A percentile compares a stretch with the other conserved stretches of the same genome.
These are phyloP conservation scores for Drosophila ezoana DNA, from an alignment of 2,888 invertebrate genomes.

Conservation along the genomic window DNA sequence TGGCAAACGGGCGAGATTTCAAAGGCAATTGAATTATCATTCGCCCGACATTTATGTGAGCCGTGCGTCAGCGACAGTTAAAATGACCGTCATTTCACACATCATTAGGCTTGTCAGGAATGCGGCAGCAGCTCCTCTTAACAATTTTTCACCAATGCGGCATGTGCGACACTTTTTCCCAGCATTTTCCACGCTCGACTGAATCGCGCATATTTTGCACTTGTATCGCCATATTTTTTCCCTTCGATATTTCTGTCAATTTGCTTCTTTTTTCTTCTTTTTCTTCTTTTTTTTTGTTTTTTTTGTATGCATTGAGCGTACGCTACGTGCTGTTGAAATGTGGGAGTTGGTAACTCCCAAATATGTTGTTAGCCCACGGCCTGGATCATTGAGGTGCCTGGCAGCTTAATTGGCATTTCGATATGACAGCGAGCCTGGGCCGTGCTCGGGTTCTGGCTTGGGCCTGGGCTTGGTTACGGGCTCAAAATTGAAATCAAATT, in stretches of 20 bases:
- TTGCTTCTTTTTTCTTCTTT: too few relatives aligned
- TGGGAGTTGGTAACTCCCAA: constrained; percentile 5
- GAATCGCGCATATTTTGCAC: constrained; percentile 55
- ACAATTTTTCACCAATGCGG: constrained; percentile 13
- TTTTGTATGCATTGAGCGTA: constrained; percentile 59
- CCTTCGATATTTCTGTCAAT: constrained; percentile 16
- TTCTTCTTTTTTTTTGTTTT: constrained; percentile 5
- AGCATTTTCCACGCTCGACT: constrained; percentile 44
- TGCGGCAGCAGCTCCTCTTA: constrained; percentile 13
- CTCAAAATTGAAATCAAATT: constrained; percentile 67
- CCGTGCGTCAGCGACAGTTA: constrained; percentile 21
- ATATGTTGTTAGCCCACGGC: constrained; percentile 19
- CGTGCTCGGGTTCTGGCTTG: neutral
- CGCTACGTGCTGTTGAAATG: constrained; percentile 39
- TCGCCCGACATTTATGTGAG: constrained; percentile 37
- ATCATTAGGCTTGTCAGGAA: constrained; percentile 65
- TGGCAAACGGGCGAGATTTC: constrained; percentile 18
- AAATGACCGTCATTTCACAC: constrained; percentile 69
- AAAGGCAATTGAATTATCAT: constrained; percentile 53
- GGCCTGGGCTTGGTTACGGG: constrained; percentile 1
- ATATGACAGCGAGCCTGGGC: constrained; percentile 63
- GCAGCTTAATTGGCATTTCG: constrained; percentile 74
- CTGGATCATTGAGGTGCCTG: constrained; percentile 58
- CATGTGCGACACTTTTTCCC: constrained; percentile 45
- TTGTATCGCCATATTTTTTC: constrained; percentile 8